Evolutionary conservation across 2,113 vertebrate species (phyloP), one percentile per base, ranked within the genome.

Genomic region (Petrocephalus microphthalmus): DNA sequence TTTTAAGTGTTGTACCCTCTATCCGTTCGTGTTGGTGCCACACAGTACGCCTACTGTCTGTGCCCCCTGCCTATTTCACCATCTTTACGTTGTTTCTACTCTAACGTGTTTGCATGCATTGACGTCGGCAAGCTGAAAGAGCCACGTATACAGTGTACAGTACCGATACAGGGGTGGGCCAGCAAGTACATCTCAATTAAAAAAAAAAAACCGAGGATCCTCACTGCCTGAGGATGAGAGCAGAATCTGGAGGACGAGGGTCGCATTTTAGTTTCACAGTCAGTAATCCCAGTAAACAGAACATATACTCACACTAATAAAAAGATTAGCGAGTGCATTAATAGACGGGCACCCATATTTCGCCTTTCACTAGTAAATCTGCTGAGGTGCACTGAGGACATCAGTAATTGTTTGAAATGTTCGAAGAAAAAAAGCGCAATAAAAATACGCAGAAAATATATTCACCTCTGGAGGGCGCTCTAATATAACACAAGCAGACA

Each of bases 381-480:
- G 11, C 17, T 1, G 45, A 37, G 25, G 64, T 33, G 10, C 64
- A 5, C 42, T 82, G 25, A 29, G 64, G 10, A 67, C 25, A 25
- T 71, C 3, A 5, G 10, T 15, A 15, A 71, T 71, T 71, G 3
- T 60, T 71, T 8, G 29, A 74, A 74, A 74, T 33, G 29, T 37
- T 45, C 37, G n/a, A 20, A 49, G 37, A 83, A 83, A 83, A 19
- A 20, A 49, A 49, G 37, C 33, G 19, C 7, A 56, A 20, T 13
- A 60, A 37, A 42, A 25, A n/a, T 0, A 5, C 84, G 82, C 29
- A 64, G 51, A 91, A 54, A 49, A 86, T n/a, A 17, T 19, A 84
- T 8, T 19, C 0, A 25, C 94, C 95, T 95, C 94, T 89, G 64
- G 74, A 93, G 91, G 94, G 93, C 71, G 91, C 91, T 93, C 88